A percentile compares a stretch with the other conserved stretches of the same genome.
Evolutionary conservation across 1,140 invertebrate species (phyloP).

Genomic region (honey bee (Apis mellifera)): DNA sequence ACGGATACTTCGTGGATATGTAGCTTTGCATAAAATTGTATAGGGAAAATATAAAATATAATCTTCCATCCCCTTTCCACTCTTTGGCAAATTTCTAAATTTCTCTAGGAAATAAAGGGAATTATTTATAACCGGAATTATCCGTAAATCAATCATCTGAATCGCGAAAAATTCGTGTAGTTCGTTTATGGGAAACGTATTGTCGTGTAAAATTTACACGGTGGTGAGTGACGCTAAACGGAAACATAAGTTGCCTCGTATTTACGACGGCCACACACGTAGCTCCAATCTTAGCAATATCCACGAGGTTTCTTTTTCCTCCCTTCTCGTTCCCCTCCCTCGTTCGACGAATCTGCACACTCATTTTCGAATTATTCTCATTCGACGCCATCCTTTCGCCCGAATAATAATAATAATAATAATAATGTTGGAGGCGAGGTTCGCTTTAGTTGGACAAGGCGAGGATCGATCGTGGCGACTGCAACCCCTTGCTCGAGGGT

Average conservation of each 20-base stretch:
- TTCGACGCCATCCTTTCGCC: neutral
- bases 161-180: neutral
- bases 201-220: neutral
- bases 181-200: neutral
- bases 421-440: too few species aligned
- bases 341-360: constrained; percentile 20
- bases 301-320: constrained; percentile 15
- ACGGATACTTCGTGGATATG: too few species aligned
- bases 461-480: constrained; percentile 12
- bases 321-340: neutral
- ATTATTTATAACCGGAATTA: too few species aligned
- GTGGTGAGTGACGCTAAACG: constrained; percentile 28
- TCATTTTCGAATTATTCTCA: neutral
- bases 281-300: constrained; percentile 54
- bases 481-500: constrained; percentile 22
- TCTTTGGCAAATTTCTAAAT: too few species aligned
- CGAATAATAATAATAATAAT: neutral
- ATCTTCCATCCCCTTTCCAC: neutral
- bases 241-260: constrained; percentile 34
- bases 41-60: too few species aligned
- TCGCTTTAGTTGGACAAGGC: neutral
- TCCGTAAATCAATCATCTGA: too few species aligned
- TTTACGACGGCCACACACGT: constrained; percentile 54
- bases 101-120: neutral
- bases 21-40: too few species aligned